Evolutionary conservation across 1,140 invertebrate species (phyloP), one percentile per base, ranked within the genome.

Genomic region (Cephus cinctus): DNA sequence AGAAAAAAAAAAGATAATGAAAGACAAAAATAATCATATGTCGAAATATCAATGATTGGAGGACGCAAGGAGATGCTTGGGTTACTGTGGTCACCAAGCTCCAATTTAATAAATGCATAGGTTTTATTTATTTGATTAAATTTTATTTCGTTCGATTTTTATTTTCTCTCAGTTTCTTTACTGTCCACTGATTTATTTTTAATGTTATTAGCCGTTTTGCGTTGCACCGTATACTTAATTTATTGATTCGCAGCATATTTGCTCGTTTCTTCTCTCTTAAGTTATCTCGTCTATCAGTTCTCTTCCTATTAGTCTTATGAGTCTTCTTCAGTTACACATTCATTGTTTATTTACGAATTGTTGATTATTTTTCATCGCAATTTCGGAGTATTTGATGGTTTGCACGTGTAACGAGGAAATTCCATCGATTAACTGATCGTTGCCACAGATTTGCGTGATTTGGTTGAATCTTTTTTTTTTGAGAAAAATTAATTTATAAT

Each of bases 61-160:
- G 61, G 60, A 62, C 61, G 63, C 55, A 66, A 73, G 63, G 64
- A 71, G 58, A 67, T 55, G 69, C 66, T 73, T 73, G 72, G 73
- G 73, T 76, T 76, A 76, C 64, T 76, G 73, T 76, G 73, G 73
- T 76, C 73, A 67, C 63, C 68, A 72, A 73, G 67, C 67, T 73
- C 67, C 56, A 57, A 71, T 72, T n/a, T 72, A 74, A 65, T 59
- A 56, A 65, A 50, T 65, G 65, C 60, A 62, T 56, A 62, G 57
- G 61, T 61, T 65, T 67, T 35, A 50, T 55, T 59, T 55, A 36
- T 52, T 52, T 56, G 23, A 9, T 62, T 61, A 35, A 30, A 57
- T 54, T 32, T 47, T 54, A 43, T 35, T 57, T 59, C 50, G 32
- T 4, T 57, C 47, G 18, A 16, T 43, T 39, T 44, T 60, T 41